Conservation (phyloP, 2,888 invertebrate genomes). For the Ctena decussata region DNA sequence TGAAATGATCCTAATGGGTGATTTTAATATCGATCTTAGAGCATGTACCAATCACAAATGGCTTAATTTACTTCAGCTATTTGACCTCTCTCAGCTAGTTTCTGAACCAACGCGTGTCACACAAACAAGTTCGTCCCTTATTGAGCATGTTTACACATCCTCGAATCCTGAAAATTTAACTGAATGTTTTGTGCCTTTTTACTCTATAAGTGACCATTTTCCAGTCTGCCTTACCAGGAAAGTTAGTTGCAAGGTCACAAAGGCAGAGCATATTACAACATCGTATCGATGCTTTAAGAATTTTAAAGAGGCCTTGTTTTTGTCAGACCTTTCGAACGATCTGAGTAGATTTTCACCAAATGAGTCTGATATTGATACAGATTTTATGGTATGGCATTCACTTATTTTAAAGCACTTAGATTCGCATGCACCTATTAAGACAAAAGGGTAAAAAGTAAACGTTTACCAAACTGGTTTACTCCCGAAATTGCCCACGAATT, state of each 20-base stretch:
- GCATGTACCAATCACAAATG: slow-evolving; percentile 10
- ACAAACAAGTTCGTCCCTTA: not conserved
- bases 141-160: slow-evolving; percentile 15
- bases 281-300: not conserved
- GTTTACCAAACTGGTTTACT: no score
- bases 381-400: not conserved
- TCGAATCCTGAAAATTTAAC: not conserved
- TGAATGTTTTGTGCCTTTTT: slow-evolving; percentile 1
- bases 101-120: slow-evolving; percentile 16
- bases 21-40: not conserved
- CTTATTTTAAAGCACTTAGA: not conserved
- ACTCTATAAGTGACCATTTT: not conserved
- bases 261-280: not conserved
- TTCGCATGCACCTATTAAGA: not conserved
- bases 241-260: not conserved
- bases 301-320: not conserved
- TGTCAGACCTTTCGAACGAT: not conserved
- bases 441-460: not conserved
- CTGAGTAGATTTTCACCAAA: not conserved
- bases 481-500: no score
- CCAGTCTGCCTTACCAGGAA: slow-evolving; percentile 4
- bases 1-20: slow-evolving; percentile 14
- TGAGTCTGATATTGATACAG: not conserved
- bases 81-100: slow-evolving; percentile 10
- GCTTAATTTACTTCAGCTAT: not conserved